A percentile compares a stretch with the other conserved stretches of the same genome.
Conservation (phyloP, 2,113 vertebrate genomes). For the Psilopogon haemacephalus region DNA sequence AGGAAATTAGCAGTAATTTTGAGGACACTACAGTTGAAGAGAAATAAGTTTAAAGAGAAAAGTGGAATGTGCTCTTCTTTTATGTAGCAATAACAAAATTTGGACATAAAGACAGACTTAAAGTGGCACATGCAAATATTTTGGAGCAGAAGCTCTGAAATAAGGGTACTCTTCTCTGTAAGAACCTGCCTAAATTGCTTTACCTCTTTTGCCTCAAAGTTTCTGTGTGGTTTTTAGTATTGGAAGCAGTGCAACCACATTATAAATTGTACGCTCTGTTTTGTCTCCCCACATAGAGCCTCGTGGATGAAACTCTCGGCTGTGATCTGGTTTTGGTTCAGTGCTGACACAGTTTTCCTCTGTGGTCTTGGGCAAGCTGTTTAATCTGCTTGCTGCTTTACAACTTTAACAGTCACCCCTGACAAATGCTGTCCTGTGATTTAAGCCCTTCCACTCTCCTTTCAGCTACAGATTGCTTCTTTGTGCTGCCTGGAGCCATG, state of each 20-base stretch:
- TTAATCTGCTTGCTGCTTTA: neutral
- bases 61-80: neutral
- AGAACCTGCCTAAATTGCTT: neutral
- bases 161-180: neutral
- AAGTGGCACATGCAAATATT: conserved; percentile 2
- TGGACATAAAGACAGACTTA: neutral
- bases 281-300: neutral
- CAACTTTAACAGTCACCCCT: neutral
- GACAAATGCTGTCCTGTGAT: neutral
- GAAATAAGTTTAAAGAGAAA: conserved; percentile 65
- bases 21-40: conserved; percentile 21
- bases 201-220: accelerated
- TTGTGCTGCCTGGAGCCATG: neutral
- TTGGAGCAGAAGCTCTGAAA: neutral
- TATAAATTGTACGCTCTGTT: no score
- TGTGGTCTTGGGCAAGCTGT: neutral
- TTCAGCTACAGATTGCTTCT: neutral
- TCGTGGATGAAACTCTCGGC: neutral
- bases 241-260: accelerated
- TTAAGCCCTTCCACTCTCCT: neutral
- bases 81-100: neutral
- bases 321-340: neutral
- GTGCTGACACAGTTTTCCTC: neutral
- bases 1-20: conserved; percentile 75
- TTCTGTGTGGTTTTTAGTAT: neutral